Evolutionary conservation across 2,888 invertebrate genomes (phyloP).

Genomic region (Athalia circularis): DNA sequence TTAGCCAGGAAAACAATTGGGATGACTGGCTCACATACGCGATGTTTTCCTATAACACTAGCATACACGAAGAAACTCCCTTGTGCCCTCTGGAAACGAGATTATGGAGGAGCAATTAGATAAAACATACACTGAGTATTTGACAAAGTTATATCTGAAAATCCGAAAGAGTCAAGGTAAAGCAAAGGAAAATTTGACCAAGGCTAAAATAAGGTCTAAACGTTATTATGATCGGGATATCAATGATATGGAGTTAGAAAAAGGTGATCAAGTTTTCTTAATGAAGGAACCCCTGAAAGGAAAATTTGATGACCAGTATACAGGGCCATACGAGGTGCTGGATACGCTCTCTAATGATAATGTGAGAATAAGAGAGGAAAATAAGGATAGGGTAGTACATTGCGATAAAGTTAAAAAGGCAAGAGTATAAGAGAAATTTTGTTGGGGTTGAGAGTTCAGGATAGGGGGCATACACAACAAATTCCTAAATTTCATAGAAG

Average conservation of each 20-base stretch:
- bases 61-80: conserved; percentile 50
- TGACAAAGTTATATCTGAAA: not conserved
- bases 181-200: not conserved
- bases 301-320: conserved; percentile 45
- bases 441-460: too few relatives aligned
- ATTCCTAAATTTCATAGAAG: too few relatives aligned
- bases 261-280: conserved; percentile 33
- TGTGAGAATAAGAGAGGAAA: not conserved
- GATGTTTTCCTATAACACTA: conserved; percentile 52
- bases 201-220: conserved; percentile 41
- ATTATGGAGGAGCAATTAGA: too few relatives aligned
- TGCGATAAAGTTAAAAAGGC: not conserved
- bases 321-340: conserved; percentile 42
- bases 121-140: too few relatives aligned
- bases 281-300: conserved; percentile 39
- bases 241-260: conserved; percentile 6
- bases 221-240: conserved; percentile 43
- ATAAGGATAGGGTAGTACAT: not conserved
- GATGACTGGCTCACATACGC: conserved; percentile 49
- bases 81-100: conserved; percentile 42
- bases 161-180: not conserved
- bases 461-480: too few relatives aligned
- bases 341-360: conserved; percentile 40
- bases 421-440: too few relatives aligned
- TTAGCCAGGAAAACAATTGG: conserved; percentile 44